Conservation (phyloP, 2,113 vertebrate genomes). For the Cranoglanis bouderius region DNA sequence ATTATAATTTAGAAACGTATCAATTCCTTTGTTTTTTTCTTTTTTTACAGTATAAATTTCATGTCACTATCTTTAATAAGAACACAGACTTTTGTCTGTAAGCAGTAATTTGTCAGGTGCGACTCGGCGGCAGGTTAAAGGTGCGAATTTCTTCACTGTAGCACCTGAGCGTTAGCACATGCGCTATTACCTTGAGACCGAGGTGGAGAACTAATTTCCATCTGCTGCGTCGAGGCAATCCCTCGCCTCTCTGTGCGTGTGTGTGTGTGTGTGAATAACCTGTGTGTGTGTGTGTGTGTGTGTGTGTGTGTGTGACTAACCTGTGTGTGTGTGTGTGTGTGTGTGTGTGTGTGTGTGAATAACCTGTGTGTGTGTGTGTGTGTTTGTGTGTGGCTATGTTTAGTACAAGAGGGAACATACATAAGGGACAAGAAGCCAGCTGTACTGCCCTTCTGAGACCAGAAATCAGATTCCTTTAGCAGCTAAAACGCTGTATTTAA, state of each 20-base stretch:
- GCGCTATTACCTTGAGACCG: conserved; percentile 33
- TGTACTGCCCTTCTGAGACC: conserved; percentile 21
- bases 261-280: background rate
- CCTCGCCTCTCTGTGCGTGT: conserved; percentile 12
- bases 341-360: background rate
- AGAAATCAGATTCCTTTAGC: conserved; percentile 39
- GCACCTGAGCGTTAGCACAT: conserved; percentile 43
- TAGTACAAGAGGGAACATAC: background rate
- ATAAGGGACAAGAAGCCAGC: background rate
- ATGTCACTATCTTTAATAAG: background rate
- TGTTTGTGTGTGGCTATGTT: background rate
- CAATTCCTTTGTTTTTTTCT: background rate
- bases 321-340: background rate
- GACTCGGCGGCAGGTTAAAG: conserved; percentile 37
- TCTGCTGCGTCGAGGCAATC: conserved; percentile 12
- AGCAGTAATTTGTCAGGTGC: conserved; percentile 46
- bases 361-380: background rate
- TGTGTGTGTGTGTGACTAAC: background rate
- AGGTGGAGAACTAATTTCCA: conserved; percentile 37
- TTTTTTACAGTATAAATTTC: background rate
- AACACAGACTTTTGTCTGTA: conserved; percentile 26
- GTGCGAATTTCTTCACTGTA: conserved; percentile 42
- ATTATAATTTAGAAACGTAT: background rate
- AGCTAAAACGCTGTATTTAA: conserved; percentile 67
- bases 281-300: conserved; percentile 6